These are phyloP conservation scores for Myoxocephalus aenaeus DNA, from an alignment of 2,797 vertebrate species.

Conservation along the genomic window DNA sequence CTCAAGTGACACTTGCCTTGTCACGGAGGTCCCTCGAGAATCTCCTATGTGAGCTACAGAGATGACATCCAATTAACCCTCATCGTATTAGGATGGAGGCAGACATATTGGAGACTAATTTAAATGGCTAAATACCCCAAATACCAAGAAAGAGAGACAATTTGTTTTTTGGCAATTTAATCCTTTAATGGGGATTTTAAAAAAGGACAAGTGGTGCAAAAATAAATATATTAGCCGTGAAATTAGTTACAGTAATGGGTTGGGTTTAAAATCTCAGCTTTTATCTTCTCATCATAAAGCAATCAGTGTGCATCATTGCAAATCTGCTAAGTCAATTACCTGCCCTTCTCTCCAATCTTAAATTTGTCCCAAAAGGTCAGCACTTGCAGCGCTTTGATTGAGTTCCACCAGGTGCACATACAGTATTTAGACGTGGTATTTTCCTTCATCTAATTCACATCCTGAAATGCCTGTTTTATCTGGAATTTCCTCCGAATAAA, in stretches of 20 bases:
- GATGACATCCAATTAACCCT: neutral
- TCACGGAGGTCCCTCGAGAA: neutral
- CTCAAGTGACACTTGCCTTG: neutral
- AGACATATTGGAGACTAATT: constrained; percentile 2
- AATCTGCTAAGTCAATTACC: constrained; percentile 49
- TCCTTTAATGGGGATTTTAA: neutral
- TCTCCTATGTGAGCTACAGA: neutral
- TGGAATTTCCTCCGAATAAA: constrained; percentile 67
- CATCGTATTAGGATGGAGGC: neutral
- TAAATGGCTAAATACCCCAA: neutral
- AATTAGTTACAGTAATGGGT: neutral
- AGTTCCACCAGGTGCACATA: constrained; percentile 70
- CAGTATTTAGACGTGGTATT: constrained; percentile 61
- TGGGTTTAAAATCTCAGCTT: constrained; percentile 17
- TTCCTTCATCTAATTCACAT: constrained; percentile 68
- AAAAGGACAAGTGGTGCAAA: constrained; percentile 6
- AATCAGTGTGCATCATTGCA: constrained; percentile 33
- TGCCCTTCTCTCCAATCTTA: constrained; percentile 22
- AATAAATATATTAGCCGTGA: neutral
- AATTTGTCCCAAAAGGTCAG: constrained; percentile 43
- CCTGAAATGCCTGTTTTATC: constrained; percentile 69
- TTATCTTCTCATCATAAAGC: constrained; percentile 28
- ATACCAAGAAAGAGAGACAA: neutral
- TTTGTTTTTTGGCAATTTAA: neutral
- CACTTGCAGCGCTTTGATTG: constrained; percentile 52